Percentiles rank a stretch among this genome's conserved stretches.
These are phyloP conservation scores for Sylvilagus bachmani DNA, from an alignment of 2,113 vertebrate species.

Conservation along the genomic window DNA sequence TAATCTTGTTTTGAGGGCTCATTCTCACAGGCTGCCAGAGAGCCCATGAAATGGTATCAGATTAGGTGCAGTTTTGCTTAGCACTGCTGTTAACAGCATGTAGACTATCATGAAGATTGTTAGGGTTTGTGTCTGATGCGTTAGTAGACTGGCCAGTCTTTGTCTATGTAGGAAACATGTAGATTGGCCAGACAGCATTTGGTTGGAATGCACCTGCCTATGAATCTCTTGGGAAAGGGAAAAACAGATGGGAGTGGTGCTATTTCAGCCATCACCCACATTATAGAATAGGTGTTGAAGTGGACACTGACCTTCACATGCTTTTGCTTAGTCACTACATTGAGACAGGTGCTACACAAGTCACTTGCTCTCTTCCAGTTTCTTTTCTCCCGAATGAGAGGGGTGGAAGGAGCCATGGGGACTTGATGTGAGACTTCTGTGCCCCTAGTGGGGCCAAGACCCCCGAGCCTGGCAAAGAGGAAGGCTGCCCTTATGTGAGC, in stretches of 20 bases:
- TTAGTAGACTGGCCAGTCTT: neutral
- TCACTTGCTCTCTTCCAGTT: neutral
- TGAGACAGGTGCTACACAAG: neutral
- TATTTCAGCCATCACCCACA: neutral
- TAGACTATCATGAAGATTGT: neutral
- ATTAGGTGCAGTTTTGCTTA: neutral
- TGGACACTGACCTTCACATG: neutral
- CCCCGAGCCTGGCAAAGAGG: neutral
- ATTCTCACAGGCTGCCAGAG: neutral
- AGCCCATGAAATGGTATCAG: neutral
- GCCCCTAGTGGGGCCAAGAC: neutral
- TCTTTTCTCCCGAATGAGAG: neutral
- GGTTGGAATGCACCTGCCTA: neutral
- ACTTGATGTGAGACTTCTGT: neutral
- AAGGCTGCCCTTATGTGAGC: neutral
- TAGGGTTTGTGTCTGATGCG: neutral
- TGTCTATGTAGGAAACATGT: neutral
- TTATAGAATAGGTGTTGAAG: neutral
- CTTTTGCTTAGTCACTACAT: neutral
- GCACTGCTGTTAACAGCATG: neutral
- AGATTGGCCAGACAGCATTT: neutral
- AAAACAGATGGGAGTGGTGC: neutral
- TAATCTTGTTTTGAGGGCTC: neutral
- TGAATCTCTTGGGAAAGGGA: neutral
- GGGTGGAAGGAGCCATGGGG: neutral